phyloP scores from a whole-genome alignment of 2,113 vertebrate genomes.

The Anthoscopus minutus region DNA sequence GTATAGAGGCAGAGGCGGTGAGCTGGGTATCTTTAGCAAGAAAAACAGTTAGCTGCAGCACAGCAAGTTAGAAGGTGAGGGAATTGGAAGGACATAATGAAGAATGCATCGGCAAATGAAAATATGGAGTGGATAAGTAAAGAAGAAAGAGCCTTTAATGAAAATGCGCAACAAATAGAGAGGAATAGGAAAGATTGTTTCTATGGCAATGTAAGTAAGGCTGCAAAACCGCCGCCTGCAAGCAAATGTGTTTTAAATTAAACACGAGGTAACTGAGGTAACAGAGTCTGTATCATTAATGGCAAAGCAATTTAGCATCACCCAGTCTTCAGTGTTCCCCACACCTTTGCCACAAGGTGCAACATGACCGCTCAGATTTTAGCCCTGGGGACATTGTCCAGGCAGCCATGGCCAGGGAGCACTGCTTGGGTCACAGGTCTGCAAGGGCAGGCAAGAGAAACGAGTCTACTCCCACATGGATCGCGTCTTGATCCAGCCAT shows the following conservation, averaged over 20 bases:
- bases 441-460: not conserved
- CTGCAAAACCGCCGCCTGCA: not conserved
- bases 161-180: not conserved
- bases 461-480: not conserved
- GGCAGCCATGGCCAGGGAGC: rapidly evolving
- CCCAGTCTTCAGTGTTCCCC: not conserved
- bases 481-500: not conserved
- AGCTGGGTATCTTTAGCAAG: not conserved
- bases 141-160: constrained; percentile 36
- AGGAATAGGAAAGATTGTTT: constrained; percentile 33
- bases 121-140: constrained; percentile 30
- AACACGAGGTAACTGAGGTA: constrained; percentile 25
- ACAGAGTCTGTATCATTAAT: not conserved
- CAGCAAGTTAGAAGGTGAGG: not conserved
- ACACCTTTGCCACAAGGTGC: not conserved
- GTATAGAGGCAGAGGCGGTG: not conserved
- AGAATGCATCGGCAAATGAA: not conserved
- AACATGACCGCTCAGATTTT: not conserved
- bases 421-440: rapidly evolving
- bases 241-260: constrained; percentile 29
- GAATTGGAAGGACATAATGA: not conserved
- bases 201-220: constrained; percentile 61
- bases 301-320: not conserved
- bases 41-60: not conserved
- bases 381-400: not conserved